Conservation (phyloP, 1,140 invertebrate species). For the Tetranychus urticae region DNA sequence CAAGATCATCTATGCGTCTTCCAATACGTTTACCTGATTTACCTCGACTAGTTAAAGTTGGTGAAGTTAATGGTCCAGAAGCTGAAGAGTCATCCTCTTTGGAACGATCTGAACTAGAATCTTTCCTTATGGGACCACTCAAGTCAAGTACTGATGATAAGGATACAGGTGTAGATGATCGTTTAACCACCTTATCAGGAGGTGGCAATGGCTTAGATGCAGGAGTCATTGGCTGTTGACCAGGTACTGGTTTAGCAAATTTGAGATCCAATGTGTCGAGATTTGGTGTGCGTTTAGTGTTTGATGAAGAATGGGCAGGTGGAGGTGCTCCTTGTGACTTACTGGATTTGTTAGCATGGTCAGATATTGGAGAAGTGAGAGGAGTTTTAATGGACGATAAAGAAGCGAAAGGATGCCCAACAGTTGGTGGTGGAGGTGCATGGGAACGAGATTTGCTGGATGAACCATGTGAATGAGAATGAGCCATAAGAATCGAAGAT, state of each 20-base stretch:
- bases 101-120: not conserved
- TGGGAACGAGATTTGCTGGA: not conserved
- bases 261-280: conserved; percentile 12
- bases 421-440: not conserved
- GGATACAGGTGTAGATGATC: not conserved
- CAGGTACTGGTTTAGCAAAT: conserved; percentile 10
- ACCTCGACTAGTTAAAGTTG: not conserved
- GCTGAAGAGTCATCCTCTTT: not conserved
- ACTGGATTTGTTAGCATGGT: too few relatives aligned
- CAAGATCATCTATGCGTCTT: conserved; percentile 16
- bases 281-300: conserved; percentile 5
- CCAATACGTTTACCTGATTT: conserved; percentile 6
- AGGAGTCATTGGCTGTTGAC: conserved; percentile 4
- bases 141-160: conserved; percentile 13
- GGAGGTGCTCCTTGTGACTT: conserved; percentile 7
- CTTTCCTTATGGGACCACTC: conserved; percentile 5
- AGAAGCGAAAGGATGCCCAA: not conserved
- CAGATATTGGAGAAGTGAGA: too few relatives aligned
- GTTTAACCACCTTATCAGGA: not conserved
- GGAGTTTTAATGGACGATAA: too few relatives aligned
- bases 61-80: not conserved
- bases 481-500: conserved; percentile 1
- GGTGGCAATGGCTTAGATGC: not conserved
- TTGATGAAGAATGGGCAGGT: conserved; percentile 13
- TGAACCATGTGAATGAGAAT: not conserved